phyloP scores from a whole-genome alignment of 2,113 vertebrate genomes.

The Petroica traversi region DNA sequence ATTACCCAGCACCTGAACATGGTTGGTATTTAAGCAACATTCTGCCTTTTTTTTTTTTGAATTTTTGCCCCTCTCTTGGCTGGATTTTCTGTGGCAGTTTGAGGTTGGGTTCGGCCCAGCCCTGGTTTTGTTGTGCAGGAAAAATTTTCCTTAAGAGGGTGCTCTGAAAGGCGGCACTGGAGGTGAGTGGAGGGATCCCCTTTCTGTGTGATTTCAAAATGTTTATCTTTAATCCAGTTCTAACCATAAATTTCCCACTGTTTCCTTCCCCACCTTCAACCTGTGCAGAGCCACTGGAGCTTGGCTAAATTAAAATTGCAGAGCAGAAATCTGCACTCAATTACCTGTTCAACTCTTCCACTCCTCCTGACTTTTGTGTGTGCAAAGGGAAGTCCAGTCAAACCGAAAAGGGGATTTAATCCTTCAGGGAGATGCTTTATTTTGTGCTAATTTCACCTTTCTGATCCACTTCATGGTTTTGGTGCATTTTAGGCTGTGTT shows the following conservation, averaged over 20 bases:
- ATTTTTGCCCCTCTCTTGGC: not conserved
- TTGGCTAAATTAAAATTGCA: not conserved
- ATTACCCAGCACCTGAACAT: conserved; percentile 55
- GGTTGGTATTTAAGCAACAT: conserved; percentile 67
- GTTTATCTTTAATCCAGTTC: not conserved
- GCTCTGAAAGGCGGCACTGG: not conserved
- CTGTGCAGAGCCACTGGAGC: not conserved
- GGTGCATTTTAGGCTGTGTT: not conserved
- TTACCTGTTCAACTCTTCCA: not conserved
- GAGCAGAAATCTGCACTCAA: not conserved
- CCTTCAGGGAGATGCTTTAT: not conserved
- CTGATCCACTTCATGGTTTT: not conserved
- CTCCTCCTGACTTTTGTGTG: not conserved
- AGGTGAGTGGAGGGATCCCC: accelerated
- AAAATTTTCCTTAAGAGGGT: not conserved
- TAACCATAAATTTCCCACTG: not conserved
- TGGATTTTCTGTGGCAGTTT: not conserved
- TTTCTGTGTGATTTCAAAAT: not conserved
- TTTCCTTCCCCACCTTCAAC: not conserved
- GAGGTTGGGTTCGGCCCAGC: not conserved
- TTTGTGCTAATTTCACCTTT: not conserved
- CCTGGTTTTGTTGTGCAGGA: not conserved
- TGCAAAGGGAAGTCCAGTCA: not conserved
- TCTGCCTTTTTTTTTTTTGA: not conserved
- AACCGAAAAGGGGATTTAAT: not conserved